These are phyloP conservation scores for Heteromyza rotundicornis DNA, from an alignment of 2,888 invertebrate species.

Conservation along the genomic window DNA sequence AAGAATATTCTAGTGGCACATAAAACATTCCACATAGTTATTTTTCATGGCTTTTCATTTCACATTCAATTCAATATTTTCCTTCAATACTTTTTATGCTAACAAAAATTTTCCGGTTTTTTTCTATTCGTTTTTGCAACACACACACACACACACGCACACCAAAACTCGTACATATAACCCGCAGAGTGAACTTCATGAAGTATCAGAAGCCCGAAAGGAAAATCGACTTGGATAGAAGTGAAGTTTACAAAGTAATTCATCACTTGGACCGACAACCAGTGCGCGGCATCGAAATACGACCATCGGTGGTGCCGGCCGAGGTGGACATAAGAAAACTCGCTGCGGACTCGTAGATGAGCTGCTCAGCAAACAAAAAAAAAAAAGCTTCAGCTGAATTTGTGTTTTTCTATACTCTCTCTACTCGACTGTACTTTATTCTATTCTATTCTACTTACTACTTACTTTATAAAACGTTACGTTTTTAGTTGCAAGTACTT, in stretches of 20 bases:
- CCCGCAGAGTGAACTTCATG: constrained; percentile 85
- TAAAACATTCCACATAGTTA: too few species aligned
- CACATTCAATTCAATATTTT: background rate
- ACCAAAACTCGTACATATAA: background rate
- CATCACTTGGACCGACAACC: constrained; percentile 78
- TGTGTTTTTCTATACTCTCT: background rate
- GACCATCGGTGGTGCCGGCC: constrained; percentile 70
- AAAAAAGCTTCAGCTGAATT: constrained; percentile 11
- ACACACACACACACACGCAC: background rate
- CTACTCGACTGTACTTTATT: background rate
- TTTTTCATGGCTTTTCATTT: too few species aligned
- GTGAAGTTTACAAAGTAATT: constrained; percentile 80
- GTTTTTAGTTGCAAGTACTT: background rate
- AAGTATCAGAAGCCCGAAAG: constrained; percentile 85
- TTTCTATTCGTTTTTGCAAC: background rate
- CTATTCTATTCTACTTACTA: background rate
- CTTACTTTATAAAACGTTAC: too few species aligned
- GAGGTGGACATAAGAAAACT: constrained; percentile 69
- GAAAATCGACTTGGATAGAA: constrained; percentile 75
- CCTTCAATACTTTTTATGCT: background rate
- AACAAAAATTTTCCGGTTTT: too few species aligned
- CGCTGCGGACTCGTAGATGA: constrained; percentile 49
- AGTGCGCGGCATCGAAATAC: constrained; percentile 70
- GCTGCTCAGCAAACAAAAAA: constrained; percentile 24
- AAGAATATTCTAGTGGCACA: too few species aligned